Conservation (phyloP, 2,888 invertebrate genomes). For the Ormyrus thymus region DNA sequence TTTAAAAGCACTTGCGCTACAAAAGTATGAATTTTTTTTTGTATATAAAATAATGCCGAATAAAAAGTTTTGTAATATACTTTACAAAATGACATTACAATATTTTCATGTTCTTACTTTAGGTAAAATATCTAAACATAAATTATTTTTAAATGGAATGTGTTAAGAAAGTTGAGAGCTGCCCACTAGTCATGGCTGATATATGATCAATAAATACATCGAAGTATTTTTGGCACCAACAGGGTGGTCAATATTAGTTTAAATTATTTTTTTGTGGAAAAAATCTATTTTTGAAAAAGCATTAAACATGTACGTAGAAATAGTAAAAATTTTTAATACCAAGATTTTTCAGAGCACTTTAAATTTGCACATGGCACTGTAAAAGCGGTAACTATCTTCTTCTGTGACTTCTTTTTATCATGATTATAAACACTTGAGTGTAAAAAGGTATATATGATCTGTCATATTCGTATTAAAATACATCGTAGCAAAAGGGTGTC, state of each 20-base stretch:
- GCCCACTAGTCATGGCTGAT: conserved; percentile 33
- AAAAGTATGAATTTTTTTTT: conserved; percentile 54
- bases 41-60: conserved; percentile 42
- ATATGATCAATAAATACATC: conserved; percentile 9
- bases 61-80: conserved; percentile 44
- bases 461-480: conserved; percentile 57
- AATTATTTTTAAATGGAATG: conserved; percentile 42
- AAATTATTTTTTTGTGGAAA: conserved; percentile 24
- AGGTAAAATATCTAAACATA: conserved; percentile 43
- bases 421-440: conserved; percentile 48
- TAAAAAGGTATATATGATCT: conserved; percentile 49
- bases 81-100: conserved; percentile 37
- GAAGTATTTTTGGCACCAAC: conserved; percentile 41
- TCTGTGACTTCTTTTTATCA: conserved; percentile 26
- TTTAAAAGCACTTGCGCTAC: conserved; percentile 56
- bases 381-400: conserved; percentile 47
- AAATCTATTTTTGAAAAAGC: conserved; percentile 23
- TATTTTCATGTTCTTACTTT: conserved; percentile 39
- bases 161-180: conserved; percentile 29
- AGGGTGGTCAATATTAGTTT: conserved; percentile 30
- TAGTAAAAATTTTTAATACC: conserved; percentile 22
- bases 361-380: conserved; percentile 53
- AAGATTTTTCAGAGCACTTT: conserved; percentile 42
- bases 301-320: conserved; percentile 35
- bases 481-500: conserved; percentile 56